Evolutionary conservation across 2,888 invertebrate species (phyloP).

Genomic region (Argynnis bischoffii): DNA sequence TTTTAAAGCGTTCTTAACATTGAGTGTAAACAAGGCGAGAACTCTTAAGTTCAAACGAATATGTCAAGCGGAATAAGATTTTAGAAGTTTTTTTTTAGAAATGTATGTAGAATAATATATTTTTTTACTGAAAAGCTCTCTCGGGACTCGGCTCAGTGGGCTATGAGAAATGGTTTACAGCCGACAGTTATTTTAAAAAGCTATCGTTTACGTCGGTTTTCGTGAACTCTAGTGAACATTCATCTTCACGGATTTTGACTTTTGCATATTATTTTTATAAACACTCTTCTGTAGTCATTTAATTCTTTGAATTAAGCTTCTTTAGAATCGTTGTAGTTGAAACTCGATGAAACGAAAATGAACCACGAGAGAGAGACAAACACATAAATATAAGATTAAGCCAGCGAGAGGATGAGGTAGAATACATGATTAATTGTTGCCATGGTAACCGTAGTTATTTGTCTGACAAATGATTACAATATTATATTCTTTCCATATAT

Average conservation of each 20-base stretch:
- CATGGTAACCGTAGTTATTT: no score
- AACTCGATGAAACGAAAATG: no score
- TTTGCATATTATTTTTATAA: slow-evolving; percentile 14
- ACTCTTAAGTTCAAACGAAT: slow-evolving; percentile 8
- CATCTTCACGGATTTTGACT: slow-evolving; percentile 6
- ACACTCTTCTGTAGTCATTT: background rate
- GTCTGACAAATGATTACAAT: no score
- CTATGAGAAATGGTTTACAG: slow-evolving; percentile 31
- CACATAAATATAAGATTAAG: no score
- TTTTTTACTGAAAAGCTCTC: slow-evolving; percentile 25
- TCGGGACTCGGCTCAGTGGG: slow-evolving; percentile 20
- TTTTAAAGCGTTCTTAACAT: slow-evolving; percentile 1
- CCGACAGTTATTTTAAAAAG: slow-evolving; percentile 27
- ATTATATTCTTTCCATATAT: no score
- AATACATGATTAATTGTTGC: no score
- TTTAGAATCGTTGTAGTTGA: no score
- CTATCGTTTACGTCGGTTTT: slow-evolving; percentile 14
- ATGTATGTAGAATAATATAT: slow-evolving; percentile 18
- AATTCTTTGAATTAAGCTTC: no score
- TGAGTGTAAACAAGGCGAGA: slow-evolving; percentile 11
- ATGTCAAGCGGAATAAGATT: slow-evolving; percentile 3
- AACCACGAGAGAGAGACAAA: no score
- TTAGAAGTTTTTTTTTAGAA: slow-evolving; percentile 17
- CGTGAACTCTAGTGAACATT: slow-evolving; percentile 19
- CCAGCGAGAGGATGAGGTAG: no score